Evolutionary conservation across 2,797 vertebrate genomes (phyloP), one percentile per base, ranked within the genome.

Genomic region (Taeniopygia guttata): DNA sequence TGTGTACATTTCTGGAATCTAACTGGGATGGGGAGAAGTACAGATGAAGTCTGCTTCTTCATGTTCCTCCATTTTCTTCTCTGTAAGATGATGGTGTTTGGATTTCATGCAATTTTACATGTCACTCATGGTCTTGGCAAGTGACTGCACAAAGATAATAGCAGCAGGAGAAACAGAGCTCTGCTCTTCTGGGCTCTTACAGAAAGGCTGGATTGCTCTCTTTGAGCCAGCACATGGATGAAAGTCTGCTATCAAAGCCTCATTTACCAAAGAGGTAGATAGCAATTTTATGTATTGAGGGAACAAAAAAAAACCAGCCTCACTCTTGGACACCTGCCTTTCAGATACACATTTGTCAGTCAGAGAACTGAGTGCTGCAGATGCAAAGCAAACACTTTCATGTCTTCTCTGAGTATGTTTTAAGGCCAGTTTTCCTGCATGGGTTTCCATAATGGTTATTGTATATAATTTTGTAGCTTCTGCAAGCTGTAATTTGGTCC

Each of bases 281-380:
- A 73, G 80, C 49, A 84, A 93, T 93, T 90, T 93, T 60, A 42
- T 79, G 42, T 70, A 89, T 42, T 60, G 81, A 95, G 25, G 11
- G 64, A 80, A 26, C 20, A 63, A 67, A 32, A 87, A 87, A 88
- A 64, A 87, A 21, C 0, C 64, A 68, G 13, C 27, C 25, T 25
- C 19, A 7, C 16, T 76, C 51, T 97, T 95, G 87, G 89, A 94
- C 59, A 84, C 85, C 70, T 95, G 94, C 92, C 85, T 91, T 96
- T 94, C 56, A 86, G 32, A 79, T 70, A 30, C 25, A 36, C 40
- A 67, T 58, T 88, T 89, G 38, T 63, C 76, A 63, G 91, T 95
- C 72, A 77, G 49, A 80, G 78, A 94, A 81, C 0, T 34, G 82
- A 81, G 18, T 63, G 59, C 67, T 87, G 54, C 40, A 68, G 30